Percentiles rank a stretch among this genome's conserved stretches.
Evolutionary conservation across 2,888 invertebrate species (phyloP).

Genomic region (Lepidochrysops patricia): DNA sequence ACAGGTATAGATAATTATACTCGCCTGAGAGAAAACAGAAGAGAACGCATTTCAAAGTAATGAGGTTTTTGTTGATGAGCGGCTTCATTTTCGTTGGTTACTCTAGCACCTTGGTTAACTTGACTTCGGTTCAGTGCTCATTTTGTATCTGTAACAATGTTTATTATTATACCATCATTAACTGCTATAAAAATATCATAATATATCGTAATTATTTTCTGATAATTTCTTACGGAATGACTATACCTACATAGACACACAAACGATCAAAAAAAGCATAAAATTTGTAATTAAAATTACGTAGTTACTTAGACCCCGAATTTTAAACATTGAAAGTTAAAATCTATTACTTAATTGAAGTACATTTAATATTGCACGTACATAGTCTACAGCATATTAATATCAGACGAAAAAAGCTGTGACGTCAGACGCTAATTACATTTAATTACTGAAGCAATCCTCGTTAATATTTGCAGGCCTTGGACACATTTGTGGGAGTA

Average conservation of each 20-base stretch:
- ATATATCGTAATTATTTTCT: too few species aligned
- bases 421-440: not conserved
- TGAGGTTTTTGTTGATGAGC: slow-evolving; percentile 79
- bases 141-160: slow-evolving; percentile 41
- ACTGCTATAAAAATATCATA: too few species aligned
- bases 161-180: not conserved
- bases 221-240: too few species aligned
- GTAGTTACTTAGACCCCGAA: too few species aligned
- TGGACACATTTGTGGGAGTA: not conserved
- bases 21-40: slow-evolving; percentile 88
- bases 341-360: too few species aligned
- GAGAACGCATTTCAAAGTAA: slow-evolving; percentile 85
- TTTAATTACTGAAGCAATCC: slow-evolving; percentile 2
- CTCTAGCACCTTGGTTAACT: slow-evolving; percentile 25
- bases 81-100: slow-evolving; percentile 41
- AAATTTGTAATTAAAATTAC: too few species aligned
- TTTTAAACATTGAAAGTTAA: too few species aligned
- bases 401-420: not conserved
- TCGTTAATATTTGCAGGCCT: slow-evolving; percentile 2
- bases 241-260: too few species aligned
- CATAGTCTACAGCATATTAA: not conserved
- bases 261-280: too few species aligned
- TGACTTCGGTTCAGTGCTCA: slow-evolving; percentile 29
- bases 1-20: slow-evolving; percentile 21
- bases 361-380: too few species aligned